Evolutionary conservation across 1,140 invertebrate species (phyloP).

Genomic region (Gryon sp.): DNA sequence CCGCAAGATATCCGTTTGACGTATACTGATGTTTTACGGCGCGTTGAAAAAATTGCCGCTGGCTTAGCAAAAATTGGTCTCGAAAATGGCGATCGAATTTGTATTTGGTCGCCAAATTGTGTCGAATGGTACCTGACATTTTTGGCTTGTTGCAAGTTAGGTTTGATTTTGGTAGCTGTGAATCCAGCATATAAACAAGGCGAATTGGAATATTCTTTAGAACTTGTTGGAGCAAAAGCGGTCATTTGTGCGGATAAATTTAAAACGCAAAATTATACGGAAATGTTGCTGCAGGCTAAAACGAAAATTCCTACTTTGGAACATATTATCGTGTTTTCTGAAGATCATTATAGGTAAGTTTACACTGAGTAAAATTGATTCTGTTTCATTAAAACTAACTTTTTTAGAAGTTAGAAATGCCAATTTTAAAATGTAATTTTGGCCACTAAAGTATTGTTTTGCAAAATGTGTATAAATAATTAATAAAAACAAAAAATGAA

Average conservation of each 20-base stretch:
- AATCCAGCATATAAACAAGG: conserved; percentile 90
- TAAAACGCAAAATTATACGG: conserved; percentile 86
- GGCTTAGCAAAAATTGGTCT: conserved; percentile 89
- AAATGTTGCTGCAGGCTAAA: conserved; percentile 80
- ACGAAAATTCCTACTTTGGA: conserved; percentile 74
- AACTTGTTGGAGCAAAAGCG: conserved; percentile 88
- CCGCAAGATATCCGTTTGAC: conserved; percentile 83
- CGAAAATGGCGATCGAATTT: conserved; percentile 89
- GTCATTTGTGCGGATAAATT: conserved; percentile 85
- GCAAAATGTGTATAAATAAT: no score
- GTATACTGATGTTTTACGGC: conserved; percentile 82
- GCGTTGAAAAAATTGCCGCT: conserved; percentile 89
- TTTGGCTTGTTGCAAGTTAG: conserved; percentile 89
- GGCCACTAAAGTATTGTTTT: no score
- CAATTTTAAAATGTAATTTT: no score
- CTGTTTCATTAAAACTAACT: no score
- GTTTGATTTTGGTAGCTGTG: conserved; percentile 89
- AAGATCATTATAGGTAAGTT: conserved; percentile 80
- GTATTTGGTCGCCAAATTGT: conserved; percentile 93
- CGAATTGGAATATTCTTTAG: conserved; percentile 90
- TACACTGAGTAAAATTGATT: conserved; percentile 53
- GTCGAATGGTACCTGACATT: conserved; percentile 90
- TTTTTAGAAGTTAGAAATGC: no score
- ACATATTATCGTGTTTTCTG: conserved; percentile 80
- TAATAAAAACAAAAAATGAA: no score